These are phyloP conservation scores for Zygothrica quintamaculata DNA, from an alignment of 2,888 invertebrate genomes.

Conservation along the genomic window DNA sequence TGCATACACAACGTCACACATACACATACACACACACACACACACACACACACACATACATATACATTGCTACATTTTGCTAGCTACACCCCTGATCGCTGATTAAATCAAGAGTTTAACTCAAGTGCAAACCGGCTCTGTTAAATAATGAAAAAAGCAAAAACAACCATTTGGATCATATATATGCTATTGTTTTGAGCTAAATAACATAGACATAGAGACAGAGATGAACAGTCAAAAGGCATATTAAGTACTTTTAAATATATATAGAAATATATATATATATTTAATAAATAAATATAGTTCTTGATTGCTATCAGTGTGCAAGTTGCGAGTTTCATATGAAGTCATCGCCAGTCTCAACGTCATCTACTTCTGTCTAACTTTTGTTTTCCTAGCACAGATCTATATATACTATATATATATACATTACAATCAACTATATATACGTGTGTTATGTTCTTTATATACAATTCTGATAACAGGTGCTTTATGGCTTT, in stretches of 20 bases:
- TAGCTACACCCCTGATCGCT: conserved; percentile 57
- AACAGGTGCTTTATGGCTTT: conserved; percentile 28
- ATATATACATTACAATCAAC: background rate
- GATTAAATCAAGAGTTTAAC: conserved; percentile 64
- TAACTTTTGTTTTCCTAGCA: conserved; percentile 15
- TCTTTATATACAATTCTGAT: conserved; percentile 24
- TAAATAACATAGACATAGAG: conserved; percentile 31
- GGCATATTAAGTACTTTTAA: background rate
- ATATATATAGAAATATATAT: conserved; percentile 26
- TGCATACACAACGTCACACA: background rate
- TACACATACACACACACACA: conserved; percentile 5
- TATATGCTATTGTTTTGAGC: conserved; percentile 37
- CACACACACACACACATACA: conserved; percentile 16
- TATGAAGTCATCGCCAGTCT: conserved; percentile 56
- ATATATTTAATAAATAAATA: conserved; percentile 41
- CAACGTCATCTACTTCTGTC: conserved; percentile 30
- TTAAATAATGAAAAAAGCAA: conserved; percentile 61
- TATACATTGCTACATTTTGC: background rate
- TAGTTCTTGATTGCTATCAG: conserved; percentile 39
- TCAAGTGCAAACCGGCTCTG: conserved; percentile 75
- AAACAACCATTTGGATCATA: conserved; percentile 2
- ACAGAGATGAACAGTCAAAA: conserved; percentile 4
- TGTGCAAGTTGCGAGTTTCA: conserved; percentile 30
- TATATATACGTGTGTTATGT: background rate
- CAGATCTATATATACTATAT: conserved; percentile 3